Evolutionary conservation across 92 coral and sea anemone genomes (phyloP), one percentile per base, ranked within the genome.

Genomic region (Porites lobata): DNA sequence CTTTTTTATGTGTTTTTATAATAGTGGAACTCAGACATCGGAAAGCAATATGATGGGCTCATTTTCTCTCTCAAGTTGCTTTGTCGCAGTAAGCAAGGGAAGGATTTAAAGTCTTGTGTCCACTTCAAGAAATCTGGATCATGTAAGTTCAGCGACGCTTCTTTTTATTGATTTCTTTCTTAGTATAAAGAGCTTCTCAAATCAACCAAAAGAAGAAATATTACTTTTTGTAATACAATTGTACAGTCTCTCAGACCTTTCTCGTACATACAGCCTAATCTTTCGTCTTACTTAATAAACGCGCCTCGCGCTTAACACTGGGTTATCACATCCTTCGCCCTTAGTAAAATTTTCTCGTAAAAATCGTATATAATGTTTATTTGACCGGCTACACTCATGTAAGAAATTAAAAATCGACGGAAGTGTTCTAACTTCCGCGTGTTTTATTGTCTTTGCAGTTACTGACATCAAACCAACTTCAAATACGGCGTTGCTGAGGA

Each of bases 121-220:
- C 80, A 61, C 62, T 84, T 84, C 87, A 84, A 84, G 81, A 84
- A 84, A 29, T 29, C 50, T 50, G 87, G 87, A 73, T 84, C 73
- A 29, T 76, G 87, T 84, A 74, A 84, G 87, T 84, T 1, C 20
- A 6, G 26, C 26, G 18, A 14, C 43, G 24, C 62, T 77, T 15
- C 1, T n/a, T 64, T 50, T 10, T 50, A 10, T 0, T 9, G 4
- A 4, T 13, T 13, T 47, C 1, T 57, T 57, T 58, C 38, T 4
- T 14, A 11, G 22, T 1, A 14, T 13, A 20, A 71, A 38, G 76
- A 62, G 21, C 1, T 1, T 7, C 18, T 62, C 21, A 18, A n/a
- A 17, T 62, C 18, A 14, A 62, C 15, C n/a, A 3, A 7, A 8
- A n/a, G 9, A 62, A 62, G 8, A 62, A 62, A 7, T 58, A 0